Percentiles rank a stretch among this genome's conserved stretches.
phyloP scores from a whole-genome alignment of 2,113 vertebrate genomes.

The Zeus faber region DNA sequence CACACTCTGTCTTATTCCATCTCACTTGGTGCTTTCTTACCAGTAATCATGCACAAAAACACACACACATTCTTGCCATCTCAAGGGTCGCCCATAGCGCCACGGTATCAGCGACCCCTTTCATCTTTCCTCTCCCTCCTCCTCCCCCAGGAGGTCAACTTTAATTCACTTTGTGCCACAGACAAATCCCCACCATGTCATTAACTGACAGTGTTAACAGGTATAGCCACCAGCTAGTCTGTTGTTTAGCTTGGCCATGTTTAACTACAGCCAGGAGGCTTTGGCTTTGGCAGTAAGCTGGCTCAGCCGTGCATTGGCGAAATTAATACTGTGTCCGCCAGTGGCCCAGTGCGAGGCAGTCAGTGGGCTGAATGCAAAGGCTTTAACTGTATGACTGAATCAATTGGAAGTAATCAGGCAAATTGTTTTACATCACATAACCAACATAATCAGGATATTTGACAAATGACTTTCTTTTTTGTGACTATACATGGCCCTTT shows the following conservation, averaged over 20 bases:
- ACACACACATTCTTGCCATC: not conserved
- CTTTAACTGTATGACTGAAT: slow-evolving; percentile 70
- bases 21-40: too few species aligned
- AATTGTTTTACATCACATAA: slow-evolving; percentile 79
- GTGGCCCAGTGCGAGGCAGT: slow-evolving; percentile 41
- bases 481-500: slow-evolving; percentile 51
- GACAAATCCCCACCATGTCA: slow-evolving; percentile 53
- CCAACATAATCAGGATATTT: slow-evolving; percentile 79
- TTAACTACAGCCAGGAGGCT: slow-evolving; percentile 68
- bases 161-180: slow-evolving; percentile 69
- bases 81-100: too few species aligned
- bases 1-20: not conserved
- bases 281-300: slow-evolving; percentile 67
- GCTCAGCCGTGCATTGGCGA: slow-evolving; percentile 73
- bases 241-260: slow-evolving; percentile 55
- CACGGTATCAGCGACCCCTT: too few species aligned
- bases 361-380: slow-evolving; percentile 43
- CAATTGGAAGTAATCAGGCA: slow-evolving; percentile 83
- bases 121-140: too few species aligned
- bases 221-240: slow-evolving; percentile 53
- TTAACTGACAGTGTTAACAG: slow-evolving; percentile 61
- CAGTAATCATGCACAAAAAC: not conserved
- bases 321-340: slow-evolving; percentile 67
- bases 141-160: slow-evolving; percentile 58
- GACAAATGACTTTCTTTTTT: slow-evolving; percentile 74